These are phyloP conservation scores for Enhydra lutris DNA, from an alignment of 2,113 vertebrate species.

Conservation along the genomic window DNA sequence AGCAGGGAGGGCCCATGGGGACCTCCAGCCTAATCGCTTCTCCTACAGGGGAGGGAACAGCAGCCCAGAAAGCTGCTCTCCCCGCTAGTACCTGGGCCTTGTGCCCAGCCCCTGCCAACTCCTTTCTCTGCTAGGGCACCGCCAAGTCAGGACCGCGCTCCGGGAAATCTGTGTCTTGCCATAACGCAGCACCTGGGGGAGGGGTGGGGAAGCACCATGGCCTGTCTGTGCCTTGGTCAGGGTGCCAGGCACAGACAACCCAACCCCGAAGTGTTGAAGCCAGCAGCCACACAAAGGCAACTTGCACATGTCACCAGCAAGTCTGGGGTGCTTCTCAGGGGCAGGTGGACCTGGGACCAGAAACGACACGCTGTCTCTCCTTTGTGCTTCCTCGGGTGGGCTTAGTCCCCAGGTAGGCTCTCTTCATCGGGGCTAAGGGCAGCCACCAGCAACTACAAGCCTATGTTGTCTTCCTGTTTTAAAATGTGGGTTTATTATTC, in stretches of 20 bases:
- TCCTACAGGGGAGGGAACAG: neutral
- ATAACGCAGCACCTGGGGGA: neutral
- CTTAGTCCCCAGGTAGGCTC: neutral
- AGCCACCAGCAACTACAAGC: neutral
- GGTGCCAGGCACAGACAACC: neutral
- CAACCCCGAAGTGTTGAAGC: neutral
- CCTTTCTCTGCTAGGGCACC: neutral
- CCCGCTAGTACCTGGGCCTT: neutral
- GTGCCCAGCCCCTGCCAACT: neutral
- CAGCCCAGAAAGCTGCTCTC: neutral
- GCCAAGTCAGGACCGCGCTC: neutral
- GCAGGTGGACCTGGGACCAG: neutral
- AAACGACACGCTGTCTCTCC: neutral
- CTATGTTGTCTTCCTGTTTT: neutral
- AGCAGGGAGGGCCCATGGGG: neutral
- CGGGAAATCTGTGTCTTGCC: neutral
- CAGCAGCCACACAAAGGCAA: neutral
- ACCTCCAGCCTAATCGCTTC: neutral
- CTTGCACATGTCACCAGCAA: neutral
- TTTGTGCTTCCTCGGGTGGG: neutral
- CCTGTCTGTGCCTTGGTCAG: neutral
- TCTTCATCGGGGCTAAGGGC: fast-evolving
- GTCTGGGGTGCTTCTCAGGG: neutral
- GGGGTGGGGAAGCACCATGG: neutral
- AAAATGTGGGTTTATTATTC: neutral